Percentiles rank a stretch among this genome's conserved stretches.
phyloP scores from a whole-genome alignment of 2,888 invertebrate genomes.

The Oscheius sp. region DNA sequence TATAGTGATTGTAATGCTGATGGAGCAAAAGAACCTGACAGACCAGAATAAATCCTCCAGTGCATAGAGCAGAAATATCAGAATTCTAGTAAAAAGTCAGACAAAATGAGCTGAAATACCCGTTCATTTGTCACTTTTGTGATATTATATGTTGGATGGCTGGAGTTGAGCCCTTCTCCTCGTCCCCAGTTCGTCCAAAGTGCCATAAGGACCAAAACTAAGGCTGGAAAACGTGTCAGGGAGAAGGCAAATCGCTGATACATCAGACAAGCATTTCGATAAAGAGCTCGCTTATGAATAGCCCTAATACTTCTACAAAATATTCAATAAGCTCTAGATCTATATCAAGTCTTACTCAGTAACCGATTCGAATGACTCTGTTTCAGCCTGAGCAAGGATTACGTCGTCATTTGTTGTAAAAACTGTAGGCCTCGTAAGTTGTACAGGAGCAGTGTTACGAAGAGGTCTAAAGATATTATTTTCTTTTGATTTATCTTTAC shows the following conservation, averaged over 20 bases:
- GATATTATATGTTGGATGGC: not conserved
- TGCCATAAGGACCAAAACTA: conserved; percentile 20
- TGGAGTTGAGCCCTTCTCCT: conserved; percentile 18
- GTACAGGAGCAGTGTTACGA: conserved; percentile 4
- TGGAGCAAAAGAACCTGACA: conserved; percentile 24
- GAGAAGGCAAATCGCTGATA: conserved; percentile 30
- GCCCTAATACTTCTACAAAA: conserved; percentile 16
- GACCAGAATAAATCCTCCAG: conserved; percentile 22
- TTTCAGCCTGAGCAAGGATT: not conserved
- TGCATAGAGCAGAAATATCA: conserved; percentile 19
- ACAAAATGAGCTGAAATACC: not conserved
- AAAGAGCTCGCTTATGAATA: conserved; percentile 21
- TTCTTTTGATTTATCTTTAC: not conserved
- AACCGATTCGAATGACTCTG: conserved; percentile 12
- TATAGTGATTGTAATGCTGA: conserved; percentile 30
- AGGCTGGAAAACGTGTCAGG: conserved; percentile 22
- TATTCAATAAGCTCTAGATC: too few species aligned
- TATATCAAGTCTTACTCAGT: conserved; percentile 17
- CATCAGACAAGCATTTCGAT: conserved; percentile 19
- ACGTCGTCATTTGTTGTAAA: not conserved
- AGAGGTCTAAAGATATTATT: conserved; percentile 6
- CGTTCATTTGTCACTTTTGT: not conserved
- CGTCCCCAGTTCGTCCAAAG: conserved; percentile 30
- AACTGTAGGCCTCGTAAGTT: not conserved
- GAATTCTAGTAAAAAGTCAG: conserved; percentile 5